Conservation (phyloP, 1,140 invertebrate genomes). For the Pteromalus puparum region DNA sequence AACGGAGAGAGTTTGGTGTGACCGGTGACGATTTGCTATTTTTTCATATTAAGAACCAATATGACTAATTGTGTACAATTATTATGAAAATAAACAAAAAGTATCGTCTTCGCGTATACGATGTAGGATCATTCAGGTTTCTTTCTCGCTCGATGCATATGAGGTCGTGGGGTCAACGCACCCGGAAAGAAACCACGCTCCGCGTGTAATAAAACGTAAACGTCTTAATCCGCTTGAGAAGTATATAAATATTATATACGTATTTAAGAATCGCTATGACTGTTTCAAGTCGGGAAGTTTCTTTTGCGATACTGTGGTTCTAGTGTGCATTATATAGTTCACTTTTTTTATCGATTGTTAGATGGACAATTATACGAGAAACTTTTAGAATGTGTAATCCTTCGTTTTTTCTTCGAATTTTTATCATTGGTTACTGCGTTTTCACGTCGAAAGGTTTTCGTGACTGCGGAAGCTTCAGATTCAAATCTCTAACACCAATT, state of each 20-base stretch:
- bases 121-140: background rate
- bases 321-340: slow-evolving; percentile 37
- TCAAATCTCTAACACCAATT: background rate
- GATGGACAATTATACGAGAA: slow-evolving; percentile 10
- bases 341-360: slow-evolving; percentile 9
- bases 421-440: slow-evolving; percentile 48
- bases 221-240: background rate
- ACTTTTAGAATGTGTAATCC: background rate
- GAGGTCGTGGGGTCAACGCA: background rate
- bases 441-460: background rate
- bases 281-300: background rate
- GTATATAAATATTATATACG: background rate
- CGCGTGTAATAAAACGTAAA: slow-evolving; percentile 18
- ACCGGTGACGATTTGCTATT: background rate
- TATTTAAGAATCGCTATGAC: background rate
- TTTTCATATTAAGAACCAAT: slow-evolving; percentile 3
- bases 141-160: background rate
- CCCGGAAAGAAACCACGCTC: background rate
- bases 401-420: slow-evolving; percentile 48
- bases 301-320: slow-evolving; percentile 12
- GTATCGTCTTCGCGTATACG: slow-evolving; percentile 25
- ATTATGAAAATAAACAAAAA: background rate
- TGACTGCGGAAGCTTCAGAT: background rate
- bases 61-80: background rate
- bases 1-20: background rate